Evolutionary conservation across 2,797 vertebrate genomes (phyloP).

Genomic region (Phaenicophaeus curvirostris): DNA sequence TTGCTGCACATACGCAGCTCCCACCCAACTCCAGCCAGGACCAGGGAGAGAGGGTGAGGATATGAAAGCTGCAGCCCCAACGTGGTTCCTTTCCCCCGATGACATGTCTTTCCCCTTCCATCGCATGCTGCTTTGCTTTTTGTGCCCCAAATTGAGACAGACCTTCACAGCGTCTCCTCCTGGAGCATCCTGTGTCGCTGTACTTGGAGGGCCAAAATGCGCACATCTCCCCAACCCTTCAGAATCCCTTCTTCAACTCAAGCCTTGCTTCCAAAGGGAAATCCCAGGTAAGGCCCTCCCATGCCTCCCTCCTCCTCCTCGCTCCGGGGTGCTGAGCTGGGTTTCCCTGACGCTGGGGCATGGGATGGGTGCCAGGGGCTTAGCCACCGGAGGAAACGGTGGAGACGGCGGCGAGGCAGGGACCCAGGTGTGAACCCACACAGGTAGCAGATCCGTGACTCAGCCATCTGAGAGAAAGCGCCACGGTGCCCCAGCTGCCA

Average conservation of each 20-base stretch:
- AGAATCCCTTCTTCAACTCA: not conserved
- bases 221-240: fast-evolving
- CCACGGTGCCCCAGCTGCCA: fast-evolving
- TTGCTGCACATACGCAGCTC: not conserved
- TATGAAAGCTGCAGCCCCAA: not conserved
- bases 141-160: not conserved
- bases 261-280: not conserved
- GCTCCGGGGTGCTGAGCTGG: not conserved
- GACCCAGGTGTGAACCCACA: not conserved
- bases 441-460: constrained; percentile 43
- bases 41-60: not conserved
- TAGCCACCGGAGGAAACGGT: constrained; percentile 2
- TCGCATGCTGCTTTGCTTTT: not conserved
- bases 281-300: not conserved
- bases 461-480: not conserved
- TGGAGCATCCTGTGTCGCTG: not conserved
- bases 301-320: not conserved
- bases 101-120: not conserved
- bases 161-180: not conserved
- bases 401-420: constrained; percentile 13
- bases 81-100: not conserved
- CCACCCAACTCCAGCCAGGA: fast-evolving
- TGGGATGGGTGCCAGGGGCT: not conserved
- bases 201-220: not conserved
- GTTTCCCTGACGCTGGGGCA: fast-evolving